These are phyloP conservation scores for Gryon sp. DNA, from an alignment of 1,140 invertebrate genomes.

Conservation along the genomic window DNA sequence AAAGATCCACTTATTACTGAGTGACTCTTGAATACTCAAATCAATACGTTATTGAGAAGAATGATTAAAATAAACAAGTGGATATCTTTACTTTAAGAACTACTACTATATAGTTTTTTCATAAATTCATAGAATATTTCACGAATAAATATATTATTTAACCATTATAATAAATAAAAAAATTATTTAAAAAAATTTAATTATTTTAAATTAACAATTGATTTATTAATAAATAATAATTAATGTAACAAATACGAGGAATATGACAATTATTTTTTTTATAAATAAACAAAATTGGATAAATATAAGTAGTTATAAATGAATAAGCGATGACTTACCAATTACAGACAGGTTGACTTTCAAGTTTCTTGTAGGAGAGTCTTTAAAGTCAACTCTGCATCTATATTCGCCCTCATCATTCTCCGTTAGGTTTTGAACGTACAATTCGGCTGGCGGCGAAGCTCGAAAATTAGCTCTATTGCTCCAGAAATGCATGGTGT, in stretches of 20 bases:
- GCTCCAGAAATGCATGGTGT: conserved; percentile 88
- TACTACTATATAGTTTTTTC: neutral
- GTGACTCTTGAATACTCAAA: conserved; percentile 50
- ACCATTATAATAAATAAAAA: no score
- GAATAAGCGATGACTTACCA: no score
- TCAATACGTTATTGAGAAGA: conserved; percentile 48
- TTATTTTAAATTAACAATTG: neutral
- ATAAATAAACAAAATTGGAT: no score
- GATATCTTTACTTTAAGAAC: conserved; percentile 2
- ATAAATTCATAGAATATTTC: conserved; percentile 10
- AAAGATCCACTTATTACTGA: conserved; percentile 58
- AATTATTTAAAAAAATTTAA: no score
- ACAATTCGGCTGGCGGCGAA: conserved; percentile 84
- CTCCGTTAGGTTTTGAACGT: conserved; percentile 85
- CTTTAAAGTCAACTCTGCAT: conserved; percentile 92
- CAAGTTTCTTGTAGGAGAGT: conserved; percentile 91
- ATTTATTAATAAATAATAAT: neutral
- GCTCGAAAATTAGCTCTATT: conserved; percentile 87
- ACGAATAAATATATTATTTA: no score
- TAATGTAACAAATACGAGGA: neutral
- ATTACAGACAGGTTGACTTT: conserved; percentile 93
- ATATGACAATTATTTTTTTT: no score
- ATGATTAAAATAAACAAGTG: conserved; percentile 42
- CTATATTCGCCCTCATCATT: conserved; percentile 90
- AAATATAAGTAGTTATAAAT: neutral